Evolutionary conservation across 1,140 invertebrate species (phyloP).

Genomic region (Ctenoplectra terminalis): DNA sequence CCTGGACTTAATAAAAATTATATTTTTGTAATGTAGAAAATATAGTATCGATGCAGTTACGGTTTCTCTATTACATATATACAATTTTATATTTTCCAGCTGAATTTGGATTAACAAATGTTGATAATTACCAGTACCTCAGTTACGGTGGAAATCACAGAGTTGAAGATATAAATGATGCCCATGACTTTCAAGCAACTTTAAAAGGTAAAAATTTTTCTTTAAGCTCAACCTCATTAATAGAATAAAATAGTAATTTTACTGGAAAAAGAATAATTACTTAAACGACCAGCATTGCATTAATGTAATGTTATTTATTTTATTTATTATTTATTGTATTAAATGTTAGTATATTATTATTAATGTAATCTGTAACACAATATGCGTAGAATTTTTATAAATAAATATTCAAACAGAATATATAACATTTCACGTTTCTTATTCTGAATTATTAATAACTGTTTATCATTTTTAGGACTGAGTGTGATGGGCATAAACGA

Average conservation of each 20-base stretch:
- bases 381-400: too few species aligned
- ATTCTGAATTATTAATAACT: constrained; percentile 3
- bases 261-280: too few species aligned
- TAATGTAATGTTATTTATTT: too few species aligned
- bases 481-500: constrained; percentile 87
- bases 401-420: too few species aligned
- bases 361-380: too few species aligned
- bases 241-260: constrained; percentile 4
- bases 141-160: constrained; percentile 86
- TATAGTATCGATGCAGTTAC: not conserved
- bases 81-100: constrained; percentile 74
- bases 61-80: not conserved
- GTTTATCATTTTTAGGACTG: constrained; percentile 85
- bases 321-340: too few species aligned
- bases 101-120: constrained; percentile 85
- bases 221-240: not conserved
- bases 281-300: too few species aligned
- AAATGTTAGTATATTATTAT: too few species aligned
- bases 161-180: constrained; percentile 88
- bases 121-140: constrained; percentile 88
- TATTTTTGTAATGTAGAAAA: not conserved
- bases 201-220: constrained; percentile 81
- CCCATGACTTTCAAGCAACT: constrained; percentile 88
- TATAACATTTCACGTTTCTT: not conserved
- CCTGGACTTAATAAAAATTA: not conserved